Evolutionary conservation across 2,888 invertebrate genomes (phyloP), one percentile per base, ranked within the genome.

Genomic region (Tinea semifulvella): DNA sequence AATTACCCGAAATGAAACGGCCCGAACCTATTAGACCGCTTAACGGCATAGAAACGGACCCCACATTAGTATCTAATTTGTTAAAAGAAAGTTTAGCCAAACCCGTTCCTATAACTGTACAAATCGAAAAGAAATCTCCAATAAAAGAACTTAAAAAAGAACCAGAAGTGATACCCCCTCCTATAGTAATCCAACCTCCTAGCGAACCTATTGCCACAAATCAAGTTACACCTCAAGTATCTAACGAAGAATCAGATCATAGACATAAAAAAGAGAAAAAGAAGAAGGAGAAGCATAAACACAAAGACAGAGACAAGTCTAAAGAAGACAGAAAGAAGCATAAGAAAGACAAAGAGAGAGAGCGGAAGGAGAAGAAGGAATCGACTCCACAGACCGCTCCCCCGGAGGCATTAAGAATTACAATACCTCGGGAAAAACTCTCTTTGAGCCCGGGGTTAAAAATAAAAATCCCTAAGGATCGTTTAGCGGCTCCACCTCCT

Each of bases 401-500:
- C 10, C 53, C 48, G n/a, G 75, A 71, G 0, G 55, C 69, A 4
- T 31, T 79, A 1, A 55, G 68, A 47, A 80, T 82, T 54, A 82
- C 80, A 0, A 80, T 82, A 46, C 80, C 80, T 0, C 51, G 75
- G 10, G 81, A 82, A 1, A 79, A 76, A 47, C 46, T 77, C 1
- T 65, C 72, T 0, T 54, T 76, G 0, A 71, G 70, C 43, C 75
- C 81, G 1, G 88, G 88, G 1, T 61, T 93, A 39, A 92, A 92
- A 65, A 90, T 93, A 42, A 93, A 92, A 66, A 93, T 93, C 43
- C 88, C 90, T 0, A 91, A 90, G 60, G 91, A 91, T 50, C 77
- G 88, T 43, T 66, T 91, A 31, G 86, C 88, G 53, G 81, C 80
- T 42, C 85, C 77, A 43, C 62, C 47, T 57, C 67, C 46, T 51